Conservation (phyloP, 2,113 vertebrate genomes). For the Cephalopholis sonnerati region DNA sequence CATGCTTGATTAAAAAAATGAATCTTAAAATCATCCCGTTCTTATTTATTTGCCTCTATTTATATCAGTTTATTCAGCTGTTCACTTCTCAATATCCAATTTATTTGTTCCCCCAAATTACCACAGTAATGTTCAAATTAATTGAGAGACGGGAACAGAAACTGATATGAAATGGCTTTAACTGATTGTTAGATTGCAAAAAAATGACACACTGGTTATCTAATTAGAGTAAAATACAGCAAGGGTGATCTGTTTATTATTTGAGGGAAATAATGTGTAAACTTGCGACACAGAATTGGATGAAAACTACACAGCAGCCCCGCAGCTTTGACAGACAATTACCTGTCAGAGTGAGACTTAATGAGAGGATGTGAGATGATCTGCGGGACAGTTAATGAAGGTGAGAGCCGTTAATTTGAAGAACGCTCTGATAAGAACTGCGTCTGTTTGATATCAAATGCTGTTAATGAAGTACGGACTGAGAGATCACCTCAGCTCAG, state of each 20-base stretch:
- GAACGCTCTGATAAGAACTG: neutral
- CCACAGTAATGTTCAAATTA: neutral
- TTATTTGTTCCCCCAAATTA: neutral
- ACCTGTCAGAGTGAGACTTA: constrained; percentile 17
- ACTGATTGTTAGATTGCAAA: constrained; percentile 1
- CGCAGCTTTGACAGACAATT: constrained; percentile 17
- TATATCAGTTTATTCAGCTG: neutral
- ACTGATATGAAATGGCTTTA: neutral
- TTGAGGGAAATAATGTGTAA: constrained; percentile 5
- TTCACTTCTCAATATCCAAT: neutral
- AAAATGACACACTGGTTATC: neutral
- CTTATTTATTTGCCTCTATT: neutral
- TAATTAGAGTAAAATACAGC: constrained; percentile 31
- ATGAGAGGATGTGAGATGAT: constrained; percentile 24
- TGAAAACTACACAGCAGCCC: neutral
- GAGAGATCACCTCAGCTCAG: constrained; percentile 17
- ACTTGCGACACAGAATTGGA: neutral
- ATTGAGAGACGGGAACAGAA: neutral
- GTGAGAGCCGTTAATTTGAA: neutral
- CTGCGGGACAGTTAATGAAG: neutral
- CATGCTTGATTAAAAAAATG: neutral
- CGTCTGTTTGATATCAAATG: constrained; percentile 35
- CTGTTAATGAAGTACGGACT: constrained; percentile 17
- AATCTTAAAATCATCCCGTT: no score
- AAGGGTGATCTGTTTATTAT: neutral